Evolutionary conservation across 1,140 invertebrate genomes (phyloP), one percentile per base, ranked within the genome.

Genomic region (Papilio dardanus): DNA sequence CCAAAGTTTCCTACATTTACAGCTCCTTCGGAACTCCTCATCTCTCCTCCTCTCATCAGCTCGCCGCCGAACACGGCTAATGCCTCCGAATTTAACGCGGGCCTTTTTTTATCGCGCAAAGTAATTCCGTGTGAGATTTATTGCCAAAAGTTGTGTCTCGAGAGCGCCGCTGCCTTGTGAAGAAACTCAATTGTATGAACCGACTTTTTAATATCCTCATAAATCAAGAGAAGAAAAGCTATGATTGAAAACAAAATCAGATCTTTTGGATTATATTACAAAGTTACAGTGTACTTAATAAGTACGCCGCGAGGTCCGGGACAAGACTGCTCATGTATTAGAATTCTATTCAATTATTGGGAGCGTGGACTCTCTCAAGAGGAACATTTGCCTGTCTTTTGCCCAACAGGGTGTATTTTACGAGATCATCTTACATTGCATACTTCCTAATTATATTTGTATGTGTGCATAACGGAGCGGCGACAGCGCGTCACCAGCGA

Each of bases 41-140:
- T 40, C 21, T 68, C 33, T 68, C 8, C 19, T 68, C 66, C 35
- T 42, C 6, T 65, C 28, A 0, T n/a, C 35, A 68, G 10, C n/a
- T 68, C 33, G 12, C 66, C 33, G 19, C 35, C 10, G 10, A 68
- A 68, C 66, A 35, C 35, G 66, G 33, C 40, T 68, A 68, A 68
- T 68, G 35, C 19, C 6, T 35, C 10, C 66, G 35, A 68, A 68
- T 40, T 68, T 68, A 37, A 40, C 33, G 66, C 2, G 65, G 33
- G 66, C 66, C 33, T 35, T 21, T 68, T 66, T 68, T 68, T 37
- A 68, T 68, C 66, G 19, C 33, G 66, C 35, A 40, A 37, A 68
- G 33, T 68, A 68, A 37, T 68, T 68, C 19, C 66, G 21, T 40
- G 16, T 21, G 2, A 68, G 66, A 68, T 68, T 68, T 68, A 68